A percentile compares a stretch with the other conserved stretches of the same genome.
phyloP scores from a whole-genome alignment of 2,113 vertebrate genomes.

The Atractosteus spatula region DNA sequence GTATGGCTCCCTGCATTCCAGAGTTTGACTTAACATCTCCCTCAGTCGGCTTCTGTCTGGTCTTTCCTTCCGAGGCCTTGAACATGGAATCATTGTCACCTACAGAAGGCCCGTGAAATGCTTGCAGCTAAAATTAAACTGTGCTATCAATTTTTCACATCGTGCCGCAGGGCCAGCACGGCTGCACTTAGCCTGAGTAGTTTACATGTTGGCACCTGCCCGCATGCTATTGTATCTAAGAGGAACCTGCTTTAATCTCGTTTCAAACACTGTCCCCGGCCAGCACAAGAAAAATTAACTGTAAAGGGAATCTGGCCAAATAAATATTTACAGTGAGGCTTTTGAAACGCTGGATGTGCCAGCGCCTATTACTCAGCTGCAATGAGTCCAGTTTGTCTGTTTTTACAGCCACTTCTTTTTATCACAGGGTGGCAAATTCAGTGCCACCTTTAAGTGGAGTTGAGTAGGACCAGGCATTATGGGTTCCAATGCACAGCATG shows the following conservation, averaged over 20 bases:
- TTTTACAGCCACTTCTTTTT: neutral
- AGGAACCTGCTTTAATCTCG: neutral
- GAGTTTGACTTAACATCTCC: neutral
- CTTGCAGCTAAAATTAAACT: constrained; percentile 31
- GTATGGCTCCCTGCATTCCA: neutral
- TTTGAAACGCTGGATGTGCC: neutral
- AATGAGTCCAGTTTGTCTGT: neutral
- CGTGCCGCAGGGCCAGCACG: neutral
- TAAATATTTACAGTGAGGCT: neutral
- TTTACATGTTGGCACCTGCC: constrained; percentile 7
- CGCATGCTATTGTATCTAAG: neutral
- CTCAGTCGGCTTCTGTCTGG: constrained; percentile 3
- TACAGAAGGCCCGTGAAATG: constrained; percentile 15
- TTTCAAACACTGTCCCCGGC: neutral
- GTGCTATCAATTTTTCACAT: constrained; percentile 36
- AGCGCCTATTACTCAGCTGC: neutral
- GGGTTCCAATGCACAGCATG: no score
- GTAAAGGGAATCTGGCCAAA: neutral
- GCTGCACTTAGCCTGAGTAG: constrained; percentile 4
- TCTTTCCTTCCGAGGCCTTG: constrained; percentile 7
- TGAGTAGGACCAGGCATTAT: no score
- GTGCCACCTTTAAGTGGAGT: no score
- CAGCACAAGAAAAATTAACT: neutral
- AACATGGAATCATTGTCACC: constrained; percentile 10
- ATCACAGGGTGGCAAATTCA: no score